Percentiles rank a stretch among this genome's conserved stretches.
These are phyloP conservation scores for Epinotia brunnichana DNA, from an alignment of 2,888 invertebrate genomes.

Conservation along the genomic window DNA sequence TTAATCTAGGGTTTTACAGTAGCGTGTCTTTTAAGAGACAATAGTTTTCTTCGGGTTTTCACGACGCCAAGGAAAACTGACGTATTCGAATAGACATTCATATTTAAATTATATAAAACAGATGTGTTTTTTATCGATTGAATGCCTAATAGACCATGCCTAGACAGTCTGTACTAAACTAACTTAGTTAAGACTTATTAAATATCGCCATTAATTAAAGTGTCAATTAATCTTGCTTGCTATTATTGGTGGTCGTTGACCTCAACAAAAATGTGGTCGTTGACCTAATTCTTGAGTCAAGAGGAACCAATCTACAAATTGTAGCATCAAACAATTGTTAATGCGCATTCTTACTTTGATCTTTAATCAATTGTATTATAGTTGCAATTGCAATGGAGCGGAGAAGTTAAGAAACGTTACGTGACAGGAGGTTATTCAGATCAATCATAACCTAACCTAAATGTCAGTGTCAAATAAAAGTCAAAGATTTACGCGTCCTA, in stretches of 20 bases:
- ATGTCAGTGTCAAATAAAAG: conserved; percentile 39
- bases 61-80: neutral
- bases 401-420: neutral
- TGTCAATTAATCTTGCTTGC: conserved; percentile 1
- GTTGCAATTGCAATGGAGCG: neutral
- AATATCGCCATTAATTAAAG: neutral
- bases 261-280: conserved; percentile 19
- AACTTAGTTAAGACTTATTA: neutral
- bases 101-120: too few relatives aligned
- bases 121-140: too few relatives aligned
- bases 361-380: neutral
- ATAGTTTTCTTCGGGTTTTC: too few relatives aligned
- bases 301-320: conserved; percentile 11
- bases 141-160: too few relatives aligned
- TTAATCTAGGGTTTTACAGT: too few relatives aligned
- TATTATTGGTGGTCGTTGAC: conserved; percentile 24
- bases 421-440: conserved; percentile 6
- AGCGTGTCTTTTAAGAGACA: too few relatives aligned
- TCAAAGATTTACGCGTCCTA: conserved; percentile 15
- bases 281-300: conserved; percentile 25
- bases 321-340: neutral
- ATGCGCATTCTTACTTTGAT: neutral
- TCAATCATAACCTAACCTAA: conserved; percentile 27
- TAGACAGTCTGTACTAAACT: neutral
- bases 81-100: too few relatives aligned